Conservation (phyloP, 2,113 vertebrate species). For the Gymnorhina tibicen region DNA sequence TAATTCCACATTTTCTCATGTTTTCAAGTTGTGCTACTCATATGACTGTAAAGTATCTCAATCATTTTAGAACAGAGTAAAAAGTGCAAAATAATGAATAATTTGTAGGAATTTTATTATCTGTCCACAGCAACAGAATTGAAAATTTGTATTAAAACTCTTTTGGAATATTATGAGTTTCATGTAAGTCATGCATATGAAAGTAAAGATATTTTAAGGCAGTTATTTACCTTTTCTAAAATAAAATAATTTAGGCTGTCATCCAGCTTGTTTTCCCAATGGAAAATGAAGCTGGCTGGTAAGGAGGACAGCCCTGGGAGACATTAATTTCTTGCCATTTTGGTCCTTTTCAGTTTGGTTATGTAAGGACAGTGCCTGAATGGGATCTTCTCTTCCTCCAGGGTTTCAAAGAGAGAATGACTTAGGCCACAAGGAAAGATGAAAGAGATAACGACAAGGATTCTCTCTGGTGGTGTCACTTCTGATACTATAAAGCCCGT, state of each 20-base stretch:
- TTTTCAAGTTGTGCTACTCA: background rate
- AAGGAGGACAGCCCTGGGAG: background rate
- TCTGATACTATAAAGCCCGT: background rate
- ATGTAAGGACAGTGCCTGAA: background rate
- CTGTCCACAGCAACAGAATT: background rate
- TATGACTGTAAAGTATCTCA: background rate
- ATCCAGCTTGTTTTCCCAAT: background rate
- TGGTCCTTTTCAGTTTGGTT: background rate
- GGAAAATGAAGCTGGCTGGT: background rate
- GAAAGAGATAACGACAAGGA: background rate
- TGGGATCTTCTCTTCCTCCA: background rate
- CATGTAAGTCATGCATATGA: background rate
- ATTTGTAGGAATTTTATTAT: background rate
- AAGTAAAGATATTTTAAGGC: background rate
- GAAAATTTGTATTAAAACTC: background rate
- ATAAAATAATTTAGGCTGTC: background rate
- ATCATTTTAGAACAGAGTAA: background rate
- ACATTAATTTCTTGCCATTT: background rate
- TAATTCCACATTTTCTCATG: background rate
- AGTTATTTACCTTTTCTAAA: background rate
- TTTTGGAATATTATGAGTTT: background rate
- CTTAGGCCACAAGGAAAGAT: background rate
- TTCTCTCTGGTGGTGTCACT: background rate
- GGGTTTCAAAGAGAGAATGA: background rate
- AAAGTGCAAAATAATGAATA: background rate